Evolutionary conservation across 2,888 invertebrate genomes (phyloP).

Genomic region (Andrena haemorrhoa): DNA sequence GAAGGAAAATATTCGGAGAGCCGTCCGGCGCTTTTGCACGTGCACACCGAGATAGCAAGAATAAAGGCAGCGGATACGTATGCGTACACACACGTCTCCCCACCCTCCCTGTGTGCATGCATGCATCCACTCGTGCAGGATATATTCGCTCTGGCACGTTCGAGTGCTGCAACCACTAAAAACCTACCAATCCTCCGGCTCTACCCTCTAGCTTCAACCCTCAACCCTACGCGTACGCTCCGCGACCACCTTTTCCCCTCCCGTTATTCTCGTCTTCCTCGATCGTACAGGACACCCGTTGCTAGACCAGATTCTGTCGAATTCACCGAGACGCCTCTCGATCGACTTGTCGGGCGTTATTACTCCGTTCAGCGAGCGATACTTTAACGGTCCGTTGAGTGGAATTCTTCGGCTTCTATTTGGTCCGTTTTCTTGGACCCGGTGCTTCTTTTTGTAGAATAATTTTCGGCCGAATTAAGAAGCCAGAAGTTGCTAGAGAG

Average conservation of each 20-base stretch:
- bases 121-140: constrained; percentile 52
- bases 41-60: constrained; percentile 67
- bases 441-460: no score
- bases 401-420: no score
- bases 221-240: constrained; percentile 57
- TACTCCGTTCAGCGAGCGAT: neutral
- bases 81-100: constrained; percentile 4
- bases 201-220: constrained; percentile 68
- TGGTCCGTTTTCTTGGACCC: no score
- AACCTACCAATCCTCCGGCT: constrained; percentile 66
- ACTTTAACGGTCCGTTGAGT: neutral
- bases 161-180: constrained; percentile 74
- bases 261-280: constrained; percentile 55
- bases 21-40: constrained; percentile 69
- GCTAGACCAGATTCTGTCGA: constrained; percentile 26
- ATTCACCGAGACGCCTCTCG: constrained; percentile 27
- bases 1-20: constrained; percentile 77
- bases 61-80: constrained; percentile 55
- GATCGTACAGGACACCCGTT: constrained; percentile 34
- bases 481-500: no score
- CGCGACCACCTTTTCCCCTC: constrained; percentile 41
- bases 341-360: constrained; percentile 30
- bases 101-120: neutral
- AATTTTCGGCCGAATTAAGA: no score
- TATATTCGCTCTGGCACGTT: constrained; percentile 75